Conservation (phyloP, 2,888 invertebrate genomes). For the Callinectes sapidus region DNA sequence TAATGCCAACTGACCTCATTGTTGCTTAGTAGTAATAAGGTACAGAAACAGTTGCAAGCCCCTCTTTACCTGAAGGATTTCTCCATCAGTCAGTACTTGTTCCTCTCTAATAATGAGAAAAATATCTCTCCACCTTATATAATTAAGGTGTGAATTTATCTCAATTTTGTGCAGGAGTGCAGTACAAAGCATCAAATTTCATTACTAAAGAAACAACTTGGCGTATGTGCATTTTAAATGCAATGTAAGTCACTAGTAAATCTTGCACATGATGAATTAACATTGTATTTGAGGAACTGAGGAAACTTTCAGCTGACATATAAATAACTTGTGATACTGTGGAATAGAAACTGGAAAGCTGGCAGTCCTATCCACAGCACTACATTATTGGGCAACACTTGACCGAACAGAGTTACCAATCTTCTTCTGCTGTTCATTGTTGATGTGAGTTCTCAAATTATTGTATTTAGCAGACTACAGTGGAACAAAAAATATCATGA, state of each 20-base stretch:
- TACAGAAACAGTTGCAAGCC: background rate
- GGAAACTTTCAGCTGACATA: background rate
- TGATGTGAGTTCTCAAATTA: slow-evolving; percentile 1
- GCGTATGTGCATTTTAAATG: background rate
- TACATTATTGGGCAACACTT: background rate
- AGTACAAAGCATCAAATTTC: background rate
- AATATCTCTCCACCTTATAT: background rate
- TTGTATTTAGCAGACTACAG: background rate
- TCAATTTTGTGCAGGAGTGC: background rate
- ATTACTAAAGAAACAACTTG: background rate
- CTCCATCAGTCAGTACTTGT: background rate
- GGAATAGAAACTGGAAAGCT: background rate
- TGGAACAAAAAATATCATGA: no score
- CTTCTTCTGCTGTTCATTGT: background rate
- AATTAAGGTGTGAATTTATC: background rate
- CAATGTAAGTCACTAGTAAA: background rate
- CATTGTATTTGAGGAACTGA: background rate
- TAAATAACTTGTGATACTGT: background rate
- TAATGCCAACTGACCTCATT: slow-evolving; percentile 5
- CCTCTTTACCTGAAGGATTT: background rate
- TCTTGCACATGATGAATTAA: background rate
- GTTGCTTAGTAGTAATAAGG: background rate
- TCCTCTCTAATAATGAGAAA: background rate
- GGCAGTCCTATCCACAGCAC: slow-evolving; percentile 1
- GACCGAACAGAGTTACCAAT: background rate